Evolutionary conservation across 2,888 invertebrate species (phyloP).

Genomic region (Agrochola lychnidis): DNA sequence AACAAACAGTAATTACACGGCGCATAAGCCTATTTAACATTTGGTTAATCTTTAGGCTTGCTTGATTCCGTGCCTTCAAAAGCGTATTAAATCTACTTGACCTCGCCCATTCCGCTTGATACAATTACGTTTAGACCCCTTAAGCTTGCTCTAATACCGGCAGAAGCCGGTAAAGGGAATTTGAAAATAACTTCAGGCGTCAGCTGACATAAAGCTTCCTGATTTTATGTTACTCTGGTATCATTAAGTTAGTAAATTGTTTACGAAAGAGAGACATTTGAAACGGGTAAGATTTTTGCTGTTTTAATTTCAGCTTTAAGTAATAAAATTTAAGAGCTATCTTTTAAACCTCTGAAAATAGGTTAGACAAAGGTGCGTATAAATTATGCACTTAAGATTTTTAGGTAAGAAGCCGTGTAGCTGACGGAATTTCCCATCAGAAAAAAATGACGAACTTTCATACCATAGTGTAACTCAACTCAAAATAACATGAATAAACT

Average conservation of each 20-base stretch:
- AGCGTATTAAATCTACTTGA: conserved; percentile 61
- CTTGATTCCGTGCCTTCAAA: conserved; percentile 37
- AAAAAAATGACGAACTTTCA: too few species aligned
- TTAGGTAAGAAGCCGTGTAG: neutral
- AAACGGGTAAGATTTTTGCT: neutral
- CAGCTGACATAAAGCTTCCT: conserved; percentile 45
- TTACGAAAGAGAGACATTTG: conserved; percentile 25
- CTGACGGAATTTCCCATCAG: too few species aligned
- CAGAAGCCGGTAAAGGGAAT: conserved; percentile 57
- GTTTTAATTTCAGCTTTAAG: neutral
- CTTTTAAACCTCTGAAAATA: neutral
- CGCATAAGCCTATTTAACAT: conserved; percentile 47
- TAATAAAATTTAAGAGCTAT: neutral
- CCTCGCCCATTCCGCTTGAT: conserved; percentile 56
- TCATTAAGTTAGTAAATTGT: conserved; percentile 32
- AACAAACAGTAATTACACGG: conserved; percentile 42
- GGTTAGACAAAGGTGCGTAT: neutral
- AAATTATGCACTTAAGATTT: neutral
- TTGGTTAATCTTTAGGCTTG: conserved; percentile 42
- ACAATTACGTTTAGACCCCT: conserved; percentile 65
- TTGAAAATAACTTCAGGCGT: conserved; percentile 52
- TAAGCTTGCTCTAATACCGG: conserved; percentile 57
- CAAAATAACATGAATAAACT: too few species aligned
- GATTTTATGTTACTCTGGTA: conserved; percentile 39
- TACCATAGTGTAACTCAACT: too few species aligned